phyloP scores from a whole-genome alignment of 2,113 vertebrate species.

The Xyliphius kryptos region DNA sequence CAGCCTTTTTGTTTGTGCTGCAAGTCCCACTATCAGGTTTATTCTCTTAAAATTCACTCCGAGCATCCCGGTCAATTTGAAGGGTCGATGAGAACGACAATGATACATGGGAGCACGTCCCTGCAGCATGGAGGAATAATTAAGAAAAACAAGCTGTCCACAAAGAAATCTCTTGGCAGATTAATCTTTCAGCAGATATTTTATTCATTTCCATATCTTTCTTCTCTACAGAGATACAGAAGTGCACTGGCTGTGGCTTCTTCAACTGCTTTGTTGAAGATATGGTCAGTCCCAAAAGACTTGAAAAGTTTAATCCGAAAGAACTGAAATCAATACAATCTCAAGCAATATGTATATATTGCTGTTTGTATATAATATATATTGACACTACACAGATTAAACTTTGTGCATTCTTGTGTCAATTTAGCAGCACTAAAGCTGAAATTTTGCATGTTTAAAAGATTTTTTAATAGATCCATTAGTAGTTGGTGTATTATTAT shows the following conservation, averaged over 20 bases:
- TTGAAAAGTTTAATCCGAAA: no score
- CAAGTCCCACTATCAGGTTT: constrained; percentile 19
- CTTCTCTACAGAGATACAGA: constrained; percentile 1
- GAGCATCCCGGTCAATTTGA: constrained; percentile 43
- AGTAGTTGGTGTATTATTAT: no score
- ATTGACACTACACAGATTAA: no score
- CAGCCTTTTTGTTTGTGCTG: constrained; percentile 17
- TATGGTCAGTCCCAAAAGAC: no score
- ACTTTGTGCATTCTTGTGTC: no score
- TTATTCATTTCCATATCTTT: constrained; percentile 17
- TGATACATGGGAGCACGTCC: constrained; percentile 52
- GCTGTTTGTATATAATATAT: no score
- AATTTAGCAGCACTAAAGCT: no score
- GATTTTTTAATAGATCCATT: no score
- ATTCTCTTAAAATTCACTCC: constrained; percentile 42
- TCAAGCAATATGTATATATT: no score
- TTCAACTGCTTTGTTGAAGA: neutral
- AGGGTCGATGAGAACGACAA: constrained; percentile 53
- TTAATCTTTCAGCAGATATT: constrained; percentile 46
- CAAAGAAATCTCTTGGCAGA: constrained; percentile 40
- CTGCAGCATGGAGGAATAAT: constrained; percentile 55
- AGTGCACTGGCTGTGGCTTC: neutral
- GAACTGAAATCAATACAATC: no score
- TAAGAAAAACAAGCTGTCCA: constrained; percentile 52
- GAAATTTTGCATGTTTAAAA: no score